Evolutionary conservation across 35 echinoderm and acorn worm species (phyloP), one percentile per base, ranked within the genome.

Genomic region (Ptychodera flava): DNA sequence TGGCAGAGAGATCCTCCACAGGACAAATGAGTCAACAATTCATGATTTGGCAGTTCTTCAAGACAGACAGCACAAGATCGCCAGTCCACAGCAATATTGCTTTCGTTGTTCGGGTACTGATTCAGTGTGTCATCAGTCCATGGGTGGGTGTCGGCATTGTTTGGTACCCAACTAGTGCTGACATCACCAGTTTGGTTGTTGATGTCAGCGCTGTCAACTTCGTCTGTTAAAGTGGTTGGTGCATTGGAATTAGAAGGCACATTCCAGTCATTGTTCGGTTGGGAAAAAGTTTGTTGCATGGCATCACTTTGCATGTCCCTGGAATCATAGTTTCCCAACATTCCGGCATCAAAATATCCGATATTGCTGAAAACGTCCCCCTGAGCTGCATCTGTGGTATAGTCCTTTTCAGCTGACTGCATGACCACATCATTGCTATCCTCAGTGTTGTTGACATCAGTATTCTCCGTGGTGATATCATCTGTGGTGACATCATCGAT

Each of bases 41-140:
- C 90, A 85, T 99, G 89, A 2, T 85, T 81, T 29, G 96, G 89
- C 1, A 94, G 87, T 32, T 99, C 96, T 81, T 99, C 96, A 37
- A 99, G 82, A 88, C 96, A 99, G 31, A 99, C 94, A 29, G 91
- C 93, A 81, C 96, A 99, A 28, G 90, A 85, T 34, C 94, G 91
- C 96, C 96, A 99, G 35, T 92, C 85, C 1, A 28, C 77, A 38
- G 78, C 38, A 16, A 37, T 22, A 64, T 64, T 64, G 45, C 45
- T 64, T 64, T 6, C 45, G 22, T 64, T 64, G 45, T 64, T 64
- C 6, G 45, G 45, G 45, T 6, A 6, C n/a, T n/a, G n/a, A n/a
- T n/a, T n/a, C 6, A 12, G 22, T 6, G 45, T 22, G 22, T 64
- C 45, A 64, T 22, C 45, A 64, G 6, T 64, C 45, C 45, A 64